Evolutionary conservation across 2,797 vertebrate species (phyloP), one percentile per base, ranked within the genome.

Genomic region (Molossus alvarezi): DNA sequence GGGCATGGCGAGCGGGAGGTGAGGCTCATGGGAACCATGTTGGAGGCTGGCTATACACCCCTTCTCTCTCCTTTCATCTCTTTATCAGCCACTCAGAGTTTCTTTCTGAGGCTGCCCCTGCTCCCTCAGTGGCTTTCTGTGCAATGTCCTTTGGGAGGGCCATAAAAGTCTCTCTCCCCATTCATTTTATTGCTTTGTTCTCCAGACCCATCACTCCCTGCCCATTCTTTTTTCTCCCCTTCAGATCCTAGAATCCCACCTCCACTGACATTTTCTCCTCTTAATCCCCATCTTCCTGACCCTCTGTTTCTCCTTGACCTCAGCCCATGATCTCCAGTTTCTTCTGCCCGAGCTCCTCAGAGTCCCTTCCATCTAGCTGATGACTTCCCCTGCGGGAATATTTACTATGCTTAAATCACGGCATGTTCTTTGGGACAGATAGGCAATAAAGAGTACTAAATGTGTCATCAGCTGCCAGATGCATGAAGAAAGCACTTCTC

Each of bases 371-470:
- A 75, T 87, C 65, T 65, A 37, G 89, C 89, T 72, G 95, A 81
- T 85, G 83, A 85, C 65, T 94, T 62, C 72, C 51, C 87, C 85
- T 62, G 27, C 20, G 62, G 95, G 95, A 65, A 94, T 97, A 82
- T 94, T 95, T 92, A n/a, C 82, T 93, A 0, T 87, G 86, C 83
- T 96, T 96, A 97, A 97, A 96, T 97, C 97, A 84, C n/a, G 51
- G 95, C 48, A 3, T 97, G 93, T 95, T 97, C 89, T 88, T 95
- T 58, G 64, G 91, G 93, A 80, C 92, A 95, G 95, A 85, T 88
- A 96, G 95, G 92, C 83, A 91, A 48, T 97, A 97, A 97, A 97
- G 92, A 90, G 91, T 85, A 95, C 97, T 98, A 97, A 98, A 97
- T 94, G 77, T 97, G 97, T 97, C 97, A 90, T 96, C 96, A 67